Base-by-base conservation (phyloP, 2,113 vertebrate genomes). In the Passer domesticus region DNA sequence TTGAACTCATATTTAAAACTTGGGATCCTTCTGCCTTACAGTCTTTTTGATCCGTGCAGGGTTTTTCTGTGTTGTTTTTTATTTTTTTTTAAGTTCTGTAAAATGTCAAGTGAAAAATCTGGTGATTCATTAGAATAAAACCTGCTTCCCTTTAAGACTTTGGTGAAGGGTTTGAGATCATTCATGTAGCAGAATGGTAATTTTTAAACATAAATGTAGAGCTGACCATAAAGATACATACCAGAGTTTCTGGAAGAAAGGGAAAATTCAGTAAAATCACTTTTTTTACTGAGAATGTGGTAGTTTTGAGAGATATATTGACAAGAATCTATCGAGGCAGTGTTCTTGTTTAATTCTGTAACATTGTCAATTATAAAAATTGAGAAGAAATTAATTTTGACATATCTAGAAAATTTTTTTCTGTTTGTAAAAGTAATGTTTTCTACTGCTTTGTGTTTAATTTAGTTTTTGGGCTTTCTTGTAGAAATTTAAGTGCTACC, bases 21-120 rank as follows among this genome's bases (percentile, higher is more conserved):
- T 6, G 1, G 5, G 9, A 11, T 2, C 3, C 3, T 52, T 46
- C 39, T n/a, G 2, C 43, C 21, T 72, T 59, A 7, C 21, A 18
- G 8, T 13, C 2, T 15, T 47, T 81, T 81, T 35, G 43, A 76
- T 20, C 33, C 0, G 0, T 9, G 2, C 3, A 4, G 4, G 10
- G 11, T 13, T 35, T 35, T 85, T 59, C 6, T 49, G 22, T 17
- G 10, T 33, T 28, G 8, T 19, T 19, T 15, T 31, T n/a, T n/a
- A 22, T 9, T 27, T 9, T 33, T 19, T 23, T 52, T 43, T 20
- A 5, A 67, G 7, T 23, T 68, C 7, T 10, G 4, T 53, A 49
- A 82, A 92, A 81, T 0, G 0, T 62, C 14, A 41, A 72, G 44
- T 28, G 62, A 67, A 89, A 87, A 86, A 64, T 47, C 13, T 49